A percentile compares a stretch with the other conserved stretches of the same genome.
Conservation (phyloP, 1,140 invertebrate species). For the Hyposmocoma kahamanoa region DNA sequence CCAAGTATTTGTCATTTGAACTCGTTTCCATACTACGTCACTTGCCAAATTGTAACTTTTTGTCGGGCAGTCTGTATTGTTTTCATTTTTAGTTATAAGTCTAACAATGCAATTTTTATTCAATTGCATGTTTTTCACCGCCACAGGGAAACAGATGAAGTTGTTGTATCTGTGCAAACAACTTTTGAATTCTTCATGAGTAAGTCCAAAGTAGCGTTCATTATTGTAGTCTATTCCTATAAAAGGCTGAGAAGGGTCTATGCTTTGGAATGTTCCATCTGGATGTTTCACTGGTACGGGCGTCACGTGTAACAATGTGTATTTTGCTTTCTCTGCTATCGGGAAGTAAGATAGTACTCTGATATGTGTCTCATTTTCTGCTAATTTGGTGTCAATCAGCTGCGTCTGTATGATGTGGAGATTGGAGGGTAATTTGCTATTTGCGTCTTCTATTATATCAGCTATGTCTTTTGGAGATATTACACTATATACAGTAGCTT, state of each 20-base stretch:
- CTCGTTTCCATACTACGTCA: constrained; percentile 10
- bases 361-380: constrained; percentile 6
- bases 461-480: background rate
- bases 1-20: constrained; percentile 9
- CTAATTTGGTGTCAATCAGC: constrained; percentile 6
- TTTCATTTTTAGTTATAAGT: constrained; percentile 7
- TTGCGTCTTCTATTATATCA: constrained; percentile 1
- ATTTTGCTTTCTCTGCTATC: constrained; percentile 4
- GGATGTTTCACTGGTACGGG: background rate
- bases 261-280: constrained; percentile 1
- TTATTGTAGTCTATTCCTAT: constrained; percentile 10
- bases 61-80: constrained; percentile 4
- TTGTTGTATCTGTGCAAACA: constrained; percentile 2
- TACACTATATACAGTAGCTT: constrained; percentile 2
- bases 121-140: constrained; percentile 13
- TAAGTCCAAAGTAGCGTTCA: constrained; percentile 9
- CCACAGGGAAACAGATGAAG: constrained; percentile 12
- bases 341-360: constrained; percentile 6
- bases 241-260: background rate
- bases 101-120: constrained; percentile 13
- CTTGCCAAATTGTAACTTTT: background rate
- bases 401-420: constrained; percentile 4
- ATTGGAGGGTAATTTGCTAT: constrained; percentile 8
- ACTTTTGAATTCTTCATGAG: constrained; percentile 7
- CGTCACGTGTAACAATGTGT: background rate